Evolutionary conservation across 2,113 vertebrate genomes (phyloP), one percentile per base, ranked within the genome.

Genomic region (Blennius ocellaris): DNA sequence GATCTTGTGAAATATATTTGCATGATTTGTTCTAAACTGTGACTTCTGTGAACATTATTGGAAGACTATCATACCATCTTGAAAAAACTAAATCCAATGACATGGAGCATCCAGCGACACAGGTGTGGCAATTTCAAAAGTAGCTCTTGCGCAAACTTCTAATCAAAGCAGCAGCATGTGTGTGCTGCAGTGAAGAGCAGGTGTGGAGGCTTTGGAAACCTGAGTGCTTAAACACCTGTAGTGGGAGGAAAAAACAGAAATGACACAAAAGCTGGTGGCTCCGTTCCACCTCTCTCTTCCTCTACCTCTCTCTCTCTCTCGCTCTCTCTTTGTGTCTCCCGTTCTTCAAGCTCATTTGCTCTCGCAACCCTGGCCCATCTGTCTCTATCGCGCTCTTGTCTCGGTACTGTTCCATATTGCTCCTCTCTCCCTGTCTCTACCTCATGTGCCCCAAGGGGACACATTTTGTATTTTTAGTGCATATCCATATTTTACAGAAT

Each of bases 401-500:
- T 77, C 60, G 0, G 14, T 76, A 56, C 60, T n/a, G 36, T 76
- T 78, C 69, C 52, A 54, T 66, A 69, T 55, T 51, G 41, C 63
- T 69, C 77, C 55, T 14, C 75, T 76, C 59, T 83, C 55, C 51
- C 54, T 68, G 59, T 76, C 69, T 80, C 80, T 66, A 59, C 50
- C 69, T 54, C 69, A 56, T 40, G n/a, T 10, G 58, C 82, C 80
- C 80, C 64, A 4, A 62, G 75, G 82, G 79, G 72, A 83, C 80
- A 81, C 64, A 66, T 81, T 83, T 76, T 59, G 80, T 90, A 86
- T 87, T 90, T 89, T 89, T 87, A 87, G 85, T 80, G 60, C 81
- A 83, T 78, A 84, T 87, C 80, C 72, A 88, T 82, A 87, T 91
- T 91, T 89, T 76, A 71, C 72, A 76, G 85, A 78, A 76, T 87